Base-by-base conservation (phyloP, 1,140 invertebrate genomes). In the Leptinotarsa lineolata region DNA sequence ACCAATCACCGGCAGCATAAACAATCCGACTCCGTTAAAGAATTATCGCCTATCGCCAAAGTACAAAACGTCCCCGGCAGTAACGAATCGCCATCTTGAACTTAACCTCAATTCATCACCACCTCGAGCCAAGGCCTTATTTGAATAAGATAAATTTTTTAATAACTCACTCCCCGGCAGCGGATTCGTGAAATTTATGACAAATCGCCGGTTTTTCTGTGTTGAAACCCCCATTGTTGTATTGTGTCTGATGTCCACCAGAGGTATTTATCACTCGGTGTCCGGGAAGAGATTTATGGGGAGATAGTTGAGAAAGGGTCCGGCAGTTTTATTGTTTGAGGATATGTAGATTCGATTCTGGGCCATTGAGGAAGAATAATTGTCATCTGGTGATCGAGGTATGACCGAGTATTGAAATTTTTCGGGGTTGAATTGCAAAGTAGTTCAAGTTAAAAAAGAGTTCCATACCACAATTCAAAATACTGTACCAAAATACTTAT, bases 101-200 rank as follows among this genome's bases (percentile, higher is more conserved):
- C 76, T 67, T 72, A 71, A 75, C 76, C 76, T 72, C 72, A 63
- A 77, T 77, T 71, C 74, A 75, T 77, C 76, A 77, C 69, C 74
- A 75, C 68, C 45, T 54, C 70, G 72, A 72, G 72, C 75, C 72
- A 73, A 75, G 45, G 65, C 68, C 74, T 73, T 75, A 77, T 77
- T 77, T 77, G 75, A 77, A 77, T 77, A 73, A 77, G 76, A 77
- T 74, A 72, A 75, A 70, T 73, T 77, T 77, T 77, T 77, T 77
- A 73, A 77, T 73, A 68, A 69, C 61, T 71, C 72, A 65, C 64
- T 70, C 69, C 59, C 13, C n/a, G 67, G 71, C 70, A 58, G 20
- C 24, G 18, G 21, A 69, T 69, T 69, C 30, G 18, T 54, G 48
- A 59, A 69, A 21, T 69, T 67, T 72, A 72, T 77, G 74, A 75